phyloP scores from a whole-genome alignment of 2,797 vertebrate genomes.

The Distichodus sexfasciatus region DNA sequence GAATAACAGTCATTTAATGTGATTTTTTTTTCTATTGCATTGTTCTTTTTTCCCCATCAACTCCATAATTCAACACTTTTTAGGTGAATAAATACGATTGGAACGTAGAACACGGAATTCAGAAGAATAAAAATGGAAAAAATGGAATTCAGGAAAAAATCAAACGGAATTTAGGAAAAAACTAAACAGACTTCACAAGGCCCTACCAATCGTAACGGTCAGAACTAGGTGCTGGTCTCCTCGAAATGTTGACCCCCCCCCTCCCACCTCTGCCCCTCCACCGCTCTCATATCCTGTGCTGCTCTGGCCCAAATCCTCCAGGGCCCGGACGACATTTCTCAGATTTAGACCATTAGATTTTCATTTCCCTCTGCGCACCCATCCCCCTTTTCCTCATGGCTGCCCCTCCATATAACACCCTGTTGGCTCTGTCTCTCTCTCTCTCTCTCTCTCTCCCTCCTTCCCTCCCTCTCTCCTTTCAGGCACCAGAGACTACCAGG shows the following conservation, averaged over 20 bases:
- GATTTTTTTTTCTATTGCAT: too few relatives aligned
- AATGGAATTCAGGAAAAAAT: too few relatives aligned
- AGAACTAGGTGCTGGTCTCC: background rate
- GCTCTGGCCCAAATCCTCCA: conserved; percentile 52
- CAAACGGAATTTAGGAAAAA: too few relatives aligned
- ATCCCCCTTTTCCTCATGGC: conserved; percentile 55
- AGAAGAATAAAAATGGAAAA: too few relatives aligned
- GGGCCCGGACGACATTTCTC: conserved; percentile 54
- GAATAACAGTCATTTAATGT: too few relatives aligned
- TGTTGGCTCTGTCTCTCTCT: conserved; percentile 39
- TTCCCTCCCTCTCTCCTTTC: conserved; percentile 52
- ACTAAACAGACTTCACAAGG: conserved; percentile 24
- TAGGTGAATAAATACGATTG: too few relatives aligned
- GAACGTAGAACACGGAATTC: too few relatives aligned
- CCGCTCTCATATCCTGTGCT: conserved; percentile 25
- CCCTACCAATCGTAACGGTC: conserved; percentile 18
- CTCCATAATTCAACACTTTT: too few relatives aligned
- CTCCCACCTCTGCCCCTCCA: background rate
- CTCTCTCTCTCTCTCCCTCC: conserved; percentile 56
- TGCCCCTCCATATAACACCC: conserved; percentile 51
- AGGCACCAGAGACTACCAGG: background rate
- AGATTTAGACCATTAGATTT: conserved; percentile 64
- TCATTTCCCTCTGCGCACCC: conserved; percentile 48
- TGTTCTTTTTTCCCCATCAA: too few relatives aligned
- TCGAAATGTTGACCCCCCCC: background rate